Conservation (phyloP, 2,888 invertebrate genomes). For the Thera obeliscata region DNA sequence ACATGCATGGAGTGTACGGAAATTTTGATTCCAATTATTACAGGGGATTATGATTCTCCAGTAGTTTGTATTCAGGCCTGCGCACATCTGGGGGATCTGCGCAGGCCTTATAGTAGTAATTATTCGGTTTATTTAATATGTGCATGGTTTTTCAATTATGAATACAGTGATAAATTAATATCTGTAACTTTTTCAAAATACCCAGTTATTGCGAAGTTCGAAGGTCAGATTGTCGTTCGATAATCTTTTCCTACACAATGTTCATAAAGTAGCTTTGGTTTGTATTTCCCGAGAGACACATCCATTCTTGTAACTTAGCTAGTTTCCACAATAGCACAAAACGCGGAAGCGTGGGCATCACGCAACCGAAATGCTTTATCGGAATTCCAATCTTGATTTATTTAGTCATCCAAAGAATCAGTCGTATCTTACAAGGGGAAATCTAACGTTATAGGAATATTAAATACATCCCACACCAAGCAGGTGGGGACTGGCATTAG, state of each 20-base stretch:
- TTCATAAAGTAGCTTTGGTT: background rate
- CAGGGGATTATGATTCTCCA: too few relatives aligned
- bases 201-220: too few relatives aligned
- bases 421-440: conserved; percentile 22
- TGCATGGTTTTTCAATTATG: too few relatives aligned
- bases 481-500: conserved; percentile 38
- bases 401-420: conserved; percentile 18
- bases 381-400: conserved; percentile 31
- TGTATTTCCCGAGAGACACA: conserved; percentile 10
- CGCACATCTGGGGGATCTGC: too few relatives aligned
- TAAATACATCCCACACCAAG: conserved; percentile 35
- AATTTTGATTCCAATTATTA: background rate
- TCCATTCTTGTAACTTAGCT: conserved; percentile 14
- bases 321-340: conserved; percentile 26
- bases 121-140: too few relatives aligned
- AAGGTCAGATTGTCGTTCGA: too few relatives aligned
- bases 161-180: too few relatives aligned
- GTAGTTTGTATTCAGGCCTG: too few relatives aligned
- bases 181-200: too few relatives aligned
- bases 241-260: too few relatives aligned
- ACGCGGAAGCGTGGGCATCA: conserved; percentile 35
- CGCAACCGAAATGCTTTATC: conserved; percentile 32
- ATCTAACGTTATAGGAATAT: conserved; percentile 33
- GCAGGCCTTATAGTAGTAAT: too few relatives aligned
- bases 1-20: background rate